phyloP scores from a whole-genome alignment of 2,797 vertebrate species.

The Cetoscarus ocellatus region DNA sequence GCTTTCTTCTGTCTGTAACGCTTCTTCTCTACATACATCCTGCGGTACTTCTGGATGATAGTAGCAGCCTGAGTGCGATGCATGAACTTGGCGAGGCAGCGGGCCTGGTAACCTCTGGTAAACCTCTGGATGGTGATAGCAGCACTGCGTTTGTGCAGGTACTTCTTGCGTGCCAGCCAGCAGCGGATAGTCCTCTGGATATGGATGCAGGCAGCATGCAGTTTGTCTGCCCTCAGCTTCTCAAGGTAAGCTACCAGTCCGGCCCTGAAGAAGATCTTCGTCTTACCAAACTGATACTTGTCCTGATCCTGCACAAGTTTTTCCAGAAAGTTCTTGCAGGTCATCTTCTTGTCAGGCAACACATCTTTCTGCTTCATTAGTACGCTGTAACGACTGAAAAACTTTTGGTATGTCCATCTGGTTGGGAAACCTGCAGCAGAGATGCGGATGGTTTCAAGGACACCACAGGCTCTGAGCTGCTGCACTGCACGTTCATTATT shows the following conservation, averaged over 20 bases:
- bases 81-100: constrained; percentile 93
- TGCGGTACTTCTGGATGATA: constrained; percentile 94
- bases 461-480: constrained; percentile 97
- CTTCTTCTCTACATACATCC: constrained; percentile 89
- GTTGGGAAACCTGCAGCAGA: constrained; percentile 98
- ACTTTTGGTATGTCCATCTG: constrained; percentile 99
- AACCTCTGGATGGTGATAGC: constrained; percentile 94
- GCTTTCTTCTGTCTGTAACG: constrained; percentile 87
- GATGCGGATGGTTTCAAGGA: constrained; percentile 97
- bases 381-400: constrained; percentile 98
- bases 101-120: constrained; percentile 95
- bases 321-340: constrained; percentile 96
- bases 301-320: constrained; percentile 97
- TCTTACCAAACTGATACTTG: constrained; percentile 99
- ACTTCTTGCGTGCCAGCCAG: constrained; percentile 97
- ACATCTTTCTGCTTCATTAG: constrained; percentile 99
- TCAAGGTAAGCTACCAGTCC: constrained; percentile 98
- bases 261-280: constrained; percentile 99
- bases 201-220: constrained; percentile 94
- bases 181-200: constrained; percentile 99
- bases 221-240: constrained; percentile 96
- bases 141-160: constrained; percentile 90
- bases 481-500: constrained; percentile 98
- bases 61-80: constrained; percentile 91
- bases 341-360: constrained; percentile 92